Evolutionary conservation across 2,797 vertebrate genomes (phyloP).

Genomic region (Aulostomus chinensis): DNA sequence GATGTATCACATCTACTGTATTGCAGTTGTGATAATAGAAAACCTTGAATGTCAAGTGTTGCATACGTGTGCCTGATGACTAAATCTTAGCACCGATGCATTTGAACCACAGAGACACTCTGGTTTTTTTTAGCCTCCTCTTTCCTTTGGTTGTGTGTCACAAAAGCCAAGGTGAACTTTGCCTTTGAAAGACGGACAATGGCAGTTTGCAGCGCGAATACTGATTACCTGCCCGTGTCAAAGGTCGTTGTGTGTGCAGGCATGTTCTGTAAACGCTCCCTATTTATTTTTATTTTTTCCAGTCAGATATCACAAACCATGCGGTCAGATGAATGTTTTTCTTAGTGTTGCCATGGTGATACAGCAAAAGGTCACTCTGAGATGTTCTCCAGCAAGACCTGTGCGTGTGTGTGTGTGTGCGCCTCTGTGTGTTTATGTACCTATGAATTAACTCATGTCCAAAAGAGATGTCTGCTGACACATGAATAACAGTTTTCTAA

Average conservation of each 20-base stretch:
- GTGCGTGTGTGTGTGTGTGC: not conserved
- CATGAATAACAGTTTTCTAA: too few relatives aligned
- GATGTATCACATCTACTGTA: too few relatives aligned
- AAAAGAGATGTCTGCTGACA: too few relatives aligned
- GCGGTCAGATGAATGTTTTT: conserved; percentile 52
- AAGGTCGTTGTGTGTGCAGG: conserved; percentile 13
- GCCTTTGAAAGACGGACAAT: conserved; percentile 31
- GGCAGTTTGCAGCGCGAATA: conserved; percentile 52
- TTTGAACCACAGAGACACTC: conserved; percentile 2
- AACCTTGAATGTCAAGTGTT: conserved; percentile 11
- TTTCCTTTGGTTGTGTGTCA: conserved; percentile 42
- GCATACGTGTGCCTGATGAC: conserved; percentile 4
- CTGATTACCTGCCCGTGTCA: conserved; percentile 50
- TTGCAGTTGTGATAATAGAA: too few relatives aligned
- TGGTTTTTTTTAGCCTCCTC: conserved; percentile 16
- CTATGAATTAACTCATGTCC: conserved; percentile 8
- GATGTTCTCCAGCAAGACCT: conserved; percentile 49
- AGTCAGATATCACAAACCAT: conserved; percentile 43
- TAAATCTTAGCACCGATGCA: conserved; percentile 7
- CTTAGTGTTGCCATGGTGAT: conserved; percentile 63
- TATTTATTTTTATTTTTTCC: too few relatives aligned
- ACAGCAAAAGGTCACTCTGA: conserved; percentile 47
- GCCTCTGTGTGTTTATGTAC: not conserved
- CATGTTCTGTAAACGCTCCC: conserved; percentile 22
- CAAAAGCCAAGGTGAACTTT: conserved; percentile 66